Conservation (phyloP, 2,797 vertebrate species). For the Thalassophryne amazonica region DNA sequence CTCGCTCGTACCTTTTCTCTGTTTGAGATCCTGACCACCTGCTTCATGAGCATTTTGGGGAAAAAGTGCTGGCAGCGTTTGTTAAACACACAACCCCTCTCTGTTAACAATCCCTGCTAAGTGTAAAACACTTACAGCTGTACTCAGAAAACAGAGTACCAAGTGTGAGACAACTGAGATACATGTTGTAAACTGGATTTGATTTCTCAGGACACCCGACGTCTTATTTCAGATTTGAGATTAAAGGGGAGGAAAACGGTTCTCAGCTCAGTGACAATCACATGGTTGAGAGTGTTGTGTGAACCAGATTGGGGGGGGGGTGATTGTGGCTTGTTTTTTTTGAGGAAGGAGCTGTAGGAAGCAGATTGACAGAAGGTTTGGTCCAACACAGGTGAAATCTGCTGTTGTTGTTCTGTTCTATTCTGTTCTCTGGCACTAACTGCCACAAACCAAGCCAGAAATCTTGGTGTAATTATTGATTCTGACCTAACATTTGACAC, state of each 20-base stretch:
- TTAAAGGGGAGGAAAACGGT: too few species aligned
- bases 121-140: constrained; percentile 29
- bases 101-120: constrained; percentile 23
- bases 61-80: constrained; percentile 22
- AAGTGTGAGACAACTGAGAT: constrained; percentile 25
- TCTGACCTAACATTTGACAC: too few species aligned
- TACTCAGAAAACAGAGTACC: constrained; percentile 11
- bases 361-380: constrained; percentile 73
- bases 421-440: too few species aligned
- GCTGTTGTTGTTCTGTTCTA: constrained; percentile 74
- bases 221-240: too few species aligned
- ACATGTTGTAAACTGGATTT: constrained; percentile 7
- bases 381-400: constrained; percentile 58
- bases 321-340: constrained; percentile 33
- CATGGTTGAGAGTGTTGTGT: constrained; percentile 16
- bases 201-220: constrained; percentile 5
- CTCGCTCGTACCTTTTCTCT: constrained; percentile 27
- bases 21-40: constrained; percentile 52
- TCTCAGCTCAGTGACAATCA: too few species aligned
- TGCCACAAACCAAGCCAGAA: too few species aligned
- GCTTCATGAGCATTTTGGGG: constrained; percentile 23
- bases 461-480: too few species aligned
- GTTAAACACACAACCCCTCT: constrained; percentile 32
- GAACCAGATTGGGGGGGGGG: constrained; percentile 24
- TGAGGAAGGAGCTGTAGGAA: constrained; percentile 79